Percentiles rank a stretch among this genome's conserved stretches.
Conservation (phyloP, 2,888 invertebrate species). For the Mechanitis mazaeus region DNA sequence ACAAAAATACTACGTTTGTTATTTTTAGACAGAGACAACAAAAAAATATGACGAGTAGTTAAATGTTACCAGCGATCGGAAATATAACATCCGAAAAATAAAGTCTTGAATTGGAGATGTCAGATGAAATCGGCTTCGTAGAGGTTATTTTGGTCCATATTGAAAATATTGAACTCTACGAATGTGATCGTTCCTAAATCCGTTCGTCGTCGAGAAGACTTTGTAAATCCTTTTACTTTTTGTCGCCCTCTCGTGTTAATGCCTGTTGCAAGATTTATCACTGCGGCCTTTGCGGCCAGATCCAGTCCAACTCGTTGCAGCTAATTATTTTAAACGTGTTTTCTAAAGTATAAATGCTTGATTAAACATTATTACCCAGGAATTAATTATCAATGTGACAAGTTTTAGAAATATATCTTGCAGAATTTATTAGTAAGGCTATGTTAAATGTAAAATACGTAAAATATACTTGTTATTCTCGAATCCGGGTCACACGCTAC, state of each 20-base stretch:
- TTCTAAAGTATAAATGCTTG: conserved; percentile 20
- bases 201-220: conserved; percentile 31
- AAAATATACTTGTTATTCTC: conserved; percentile 30
- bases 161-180: conserved; percentile 27
- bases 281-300: conserved; percentile 32
- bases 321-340: conserved; percentile 38
- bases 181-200: conserved; percentile 27
- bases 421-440: too few relatives aligned
- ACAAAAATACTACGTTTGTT: too few relatives aligned
- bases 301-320: conserved; percentile 37
- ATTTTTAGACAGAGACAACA: too few relatives aligned
- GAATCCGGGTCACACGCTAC: conserved; percentile 30
- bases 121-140: conserved; percentile 17
- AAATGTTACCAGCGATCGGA: too few relatives aligned
- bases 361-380: conserved; percentile 10
- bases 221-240: conserved; percentile 31
- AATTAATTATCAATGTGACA: background rate
- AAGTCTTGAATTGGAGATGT: conserved; percentile 7
- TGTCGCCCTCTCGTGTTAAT: conserved; percentile 36
- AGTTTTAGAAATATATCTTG: too few relatives aligned
- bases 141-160: conserved; percentile 18
- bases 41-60: too few relatives aligned
- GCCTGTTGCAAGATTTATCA: conserved; percentile 40
- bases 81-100: conserved; percentile 6
- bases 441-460: conserved; percentile 10